Base-by-base conservation (phyloP, 2,888 invertebrate genomes). In the Pachymerium ferrugineum region DNA sequence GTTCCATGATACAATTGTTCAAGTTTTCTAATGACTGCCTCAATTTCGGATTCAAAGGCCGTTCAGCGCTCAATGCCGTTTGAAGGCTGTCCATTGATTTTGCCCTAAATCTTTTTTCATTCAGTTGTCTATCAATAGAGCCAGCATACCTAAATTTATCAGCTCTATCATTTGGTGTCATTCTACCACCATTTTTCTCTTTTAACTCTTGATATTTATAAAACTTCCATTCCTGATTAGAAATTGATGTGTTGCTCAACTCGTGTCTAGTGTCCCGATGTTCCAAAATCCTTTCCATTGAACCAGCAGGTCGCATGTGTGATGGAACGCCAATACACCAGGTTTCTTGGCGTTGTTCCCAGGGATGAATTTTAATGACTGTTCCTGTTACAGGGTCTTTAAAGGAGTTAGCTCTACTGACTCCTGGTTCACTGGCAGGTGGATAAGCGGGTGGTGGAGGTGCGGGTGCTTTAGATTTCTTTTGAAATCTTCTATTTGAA, bases 401-500 rank as follows among this genome's bases (percentile, higher is more conserved):
- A 10, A 71, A 35, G 12, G 71, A 71, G 35, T 25, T 71, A 1
- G 71, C 35, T 35, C 71, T 31, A 22, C 71, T 71, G 8, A 71
- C 71, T 5, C 16, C 33, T 12, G 33, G 31, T 25, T 71, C 71
- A 25, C 35, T 38, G 6, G 33, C 16, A 3, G 28, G 10, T 6
- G 28, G 25, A n/a, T 22, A 38, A 5, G 71, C 31, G 16, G 25
- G n/a, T 4, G 75, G 75, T 22, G 75, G 75, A 3, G 74, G 47
- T 4, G n/a, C n/a, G n/a, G 75, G 75, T 4, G 75, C 75, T 47
- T 70, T 74, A n/a, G 69, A 68, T 30, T 75, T 75, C 30, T 74
- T 74, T 8, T 22, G 70, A 19, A 62, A 47, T 31, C 47, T 54
- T 29, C 47, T 72, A 10, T 35, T n/a, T 19, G 29, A 42, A 47